A percentile compares a stretch with the other conserved stretches of the same genome.
Conservation (phyloP, 2,113 vertebrate species). For the Triplophysa rosa region DNA sequence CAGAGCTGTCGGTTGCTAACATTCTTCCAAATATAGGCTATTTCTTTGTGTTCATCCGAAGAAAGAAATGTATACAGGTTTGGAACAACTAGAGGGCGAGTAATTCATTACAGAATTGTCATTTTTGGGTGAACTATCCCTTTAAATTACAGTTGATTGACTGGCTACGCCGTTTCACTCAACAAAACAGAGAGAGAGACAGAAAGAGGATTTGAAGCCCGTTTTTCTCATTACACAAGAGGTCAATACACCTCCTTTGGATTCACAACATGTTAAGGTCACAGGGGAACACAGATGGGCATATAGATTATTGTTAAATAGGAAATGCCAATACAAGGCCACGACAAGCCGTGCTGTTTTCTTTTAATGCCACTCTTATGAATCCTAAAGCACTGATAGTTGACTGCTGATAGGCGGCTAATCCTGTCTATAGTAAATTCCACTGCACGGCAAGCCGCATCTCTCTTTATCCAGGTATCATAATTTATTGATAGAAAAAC, state of each 20-base stretch:
- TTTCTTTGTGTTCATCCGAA: no score
- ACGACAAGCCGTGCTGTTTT: constrained; percentile 24
- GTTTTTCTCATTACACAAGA: constrained; percentile 5
- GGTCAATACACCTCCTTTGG: constrained; percentile 26
- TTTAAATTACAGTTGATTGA: no score
- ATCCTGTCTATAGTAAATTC: constrained; percentile 50
- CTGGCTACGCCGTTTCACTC: background rate
- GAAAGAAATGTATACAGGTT: no score
- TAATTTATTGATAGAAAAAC: constrained; percentile 50
- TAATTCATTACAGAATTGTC: no score
- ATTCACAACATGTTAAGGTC: constrained; percentile 40
- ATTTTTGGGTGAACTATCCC: no score
- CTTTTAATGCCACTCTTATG: constrained; percentile 40
- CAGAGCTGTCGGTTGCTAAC: no score
- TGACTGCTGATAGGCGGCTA: constrained; percentile 49
- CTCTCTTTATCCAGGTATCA: constrained; percentile 47
- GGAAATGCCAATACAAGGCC: constrained; percentile 36
- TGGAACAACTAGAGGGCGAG: no score
- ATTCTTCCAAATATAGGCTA: no score
- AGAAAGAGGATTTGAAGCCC: background rate
- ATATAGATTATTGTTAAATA: constrained; percentile 36
- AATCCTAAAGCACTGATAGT: constrained; percentile 45
- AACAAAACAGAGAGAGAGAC: background rate
- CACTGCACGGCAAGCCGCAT: constrained; percentile 9
- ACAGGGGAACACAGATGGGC: constrained; percentile 33